Evolutionary conservation across 2,888 invertebrate species (phyloP).

Genomic region (Idaea biselata): DNA sequence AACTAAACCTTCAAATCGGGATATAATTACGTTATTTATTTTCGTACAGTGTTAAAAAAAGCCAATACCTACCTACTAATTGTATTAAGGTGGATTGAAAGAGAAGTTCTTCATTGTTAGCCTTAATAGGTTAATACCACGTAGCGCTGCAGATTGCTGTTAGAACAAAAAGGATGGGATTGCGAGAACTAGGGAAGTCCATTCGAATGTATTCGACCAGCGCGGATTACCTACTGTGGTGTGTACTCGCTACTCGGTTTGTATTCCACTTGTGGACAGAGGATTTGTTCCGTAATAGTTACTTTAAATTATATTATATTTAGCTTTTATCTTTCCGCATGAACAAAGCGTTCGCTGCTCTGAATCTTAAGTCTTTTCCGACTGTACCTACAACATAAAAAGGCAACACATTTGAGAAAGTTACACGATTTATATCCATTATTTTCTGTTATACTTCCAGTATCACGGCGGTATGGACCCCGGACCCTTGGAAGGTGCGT

Average conservation of each 20-base stretch:
- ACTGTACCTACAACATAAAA: constrained; percentile 15
- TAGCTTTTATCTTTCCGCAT: not conserved
- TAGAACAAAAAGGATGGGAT: constrained; percentile 40
- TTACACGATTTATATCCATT: no score
- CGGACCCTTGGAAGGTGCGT: no score
- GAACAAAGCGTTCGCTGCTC: not conserved
- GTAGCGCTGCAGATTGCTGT: constrained; percentile 39
- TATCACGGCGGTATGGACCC: no score
- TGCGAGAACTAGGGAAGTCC: constrained; percentile 39
- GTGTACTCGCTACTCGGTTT: constrained; percentile 25
- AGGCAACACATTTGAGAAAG: no score
- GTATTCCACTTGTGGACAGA: constrained; percentile 16
- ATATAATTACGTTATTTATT: no score
- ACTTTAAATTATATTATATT: constrained; percentile 8
- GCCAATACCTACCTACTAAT: no score
- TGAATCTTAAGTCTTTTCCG: not conserved
- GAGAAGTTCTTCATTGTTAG: constrained; percentile 2
- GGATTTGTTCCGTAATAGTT: constrained; percentile 10
- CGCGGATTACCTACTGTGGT: constrained; percentile 37
- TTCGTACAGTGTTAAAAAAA: no score
- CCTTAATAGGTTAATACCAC: constrained; percentile 38
- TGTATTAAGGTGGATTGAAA: not conserved
- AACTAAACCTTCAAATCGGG: no score
- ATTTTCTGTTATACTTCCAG: no score
- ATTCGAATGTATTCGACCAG: constrained; percentile 44